Conservation (phyloP, 92 coral and sea anemone species). For the Galaxea fascicularis region DNA sequence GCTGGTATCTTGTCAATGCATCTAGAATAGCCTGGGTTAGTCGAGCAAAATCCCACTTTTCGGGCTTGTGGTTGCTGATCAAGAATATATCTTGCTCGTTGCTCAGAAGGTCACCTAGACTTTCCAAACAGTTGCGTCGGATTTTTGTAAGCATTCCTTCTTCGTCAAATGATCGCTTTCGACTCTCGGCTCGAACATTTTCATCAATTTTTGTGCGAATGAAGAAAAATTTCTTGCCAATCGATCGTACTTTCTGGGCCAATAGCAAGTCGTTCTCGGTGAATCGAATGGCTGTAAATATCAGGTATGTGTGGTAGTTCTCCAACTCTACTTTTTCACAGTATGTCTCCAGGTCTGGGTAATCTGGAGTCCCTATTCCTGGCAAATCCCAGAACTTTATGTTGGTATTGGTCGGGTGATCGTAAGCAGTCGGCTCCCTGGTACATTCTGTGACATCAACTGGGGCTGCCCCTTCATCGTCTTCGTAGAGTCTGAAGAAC, state of each 20-base stretch:
- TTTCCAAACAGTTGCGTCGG: slow-evolving; percentile 12
- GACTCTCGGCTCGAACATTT: background rate
- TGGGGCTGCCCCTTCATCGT: slow-evolving; percentile 38
- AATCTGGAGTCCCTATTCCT: slow-evolving; percentile 56
- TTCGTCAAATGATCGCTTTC: slow-evolving; percentile 39
- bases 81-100: slow-evolving; percentile 29
- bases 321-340: slow-evolving; percentile 24
- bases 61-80: slow-evolving; percentile 49
- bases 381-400: slow-evolving; percentile 55
- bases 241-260: slow-evolving; percentile 30
- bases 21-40: slow-evolving; percentile 55
- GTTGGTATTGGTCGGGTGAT: slow-evolving; percentile 30
- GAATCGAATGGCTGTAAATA: slow-evolving; percentile 32
- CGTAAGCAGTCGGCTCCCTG: slow-evolving; percentile 4
- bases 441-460: slow-evolving; percentile 25
- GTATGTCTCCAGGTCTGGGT: slow-evolving; percentile 51
- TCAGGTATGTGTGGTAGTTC: slow-evolving; percentile 36
- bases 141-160: slow-evolving; percentile 21
- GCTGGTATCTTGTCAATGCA: slow-evolving; percentile 42
- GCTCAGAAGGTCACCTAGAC: slow-evolving; percentile 22
- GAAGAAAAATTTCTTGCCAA: slow-evolving; percentile 24
- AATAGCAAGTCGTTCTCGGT: slow-evolving; percentile 25
- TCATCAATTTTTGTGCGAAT: slow-evolving; percentile 42
- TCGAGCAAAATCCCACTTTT: slow-evolving; percentile 61
- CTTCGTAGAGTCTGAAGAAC: slow-evolving; percentile 37